Conservation (phyloP, 2,113 vertebrate species). For the Dolichallabes microphthalmus region DNA sequence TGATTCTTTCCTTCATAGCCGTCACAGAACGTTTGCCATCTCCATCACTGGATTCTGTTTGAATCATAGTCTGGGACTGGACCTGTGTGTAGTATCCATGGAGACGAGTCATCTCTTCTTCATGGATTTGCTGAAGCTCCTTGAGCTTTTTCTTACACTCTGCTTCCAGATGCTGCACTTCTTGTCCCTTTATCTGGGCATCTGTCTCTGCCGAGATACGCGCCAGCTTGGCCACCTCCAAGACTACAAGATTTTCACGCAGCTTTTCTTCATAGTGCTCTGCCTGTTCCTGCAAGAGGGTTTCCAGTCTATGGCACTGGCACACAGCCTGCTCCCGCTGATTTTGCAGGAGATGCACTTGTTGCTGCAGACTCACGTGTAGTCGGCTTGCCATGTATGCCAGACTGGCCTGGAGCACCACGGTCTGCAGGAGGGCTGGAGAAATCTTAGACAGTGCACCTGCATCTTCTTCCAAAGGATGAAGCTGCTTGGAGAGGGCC, state of each 20-base stretch:
- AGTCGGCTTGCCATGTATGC: constrained; percentile 80
- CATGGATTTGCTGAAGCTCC: constrained; percentile 81
- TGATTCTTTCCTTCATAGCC: constrained; percentile 70
- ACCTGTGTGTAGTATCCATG: constrained; percentile 71
- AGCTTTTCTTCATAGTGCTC: constrained; percentile 71
- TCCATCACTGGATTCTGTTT: not conserved
- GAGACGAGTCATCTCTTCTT: constrained; percentile 81
- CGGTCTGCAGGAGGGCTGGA: constrained; percentile 72
- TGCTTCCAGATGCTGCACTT: constrained; percentile 77
- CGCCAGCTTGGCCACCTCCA: constrained; percentile 72
- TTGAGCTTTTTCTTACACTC: constrained; percentile 82
- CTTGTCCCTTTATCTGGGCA: constrained; percentile 71
- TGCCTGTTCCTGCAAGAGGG: constrained; percentile 66
- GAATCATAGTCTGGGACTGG: not conserved
- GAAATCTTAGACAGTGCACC: constrained; percentile 57
- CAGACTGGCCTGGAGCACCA: constrained; percentile 81
- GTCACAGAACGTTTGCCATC: constrained; percentile 63
- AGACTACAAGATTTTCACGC: constrained; percentile 74
- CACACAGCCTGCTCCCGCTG: constrained; percentile 70
- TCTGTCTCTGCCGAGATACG: constrained; percentile 66
- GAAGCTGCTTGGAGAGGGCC: constrained; percentile 67
- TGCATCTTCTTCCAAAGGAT: constrained; percentile 49
- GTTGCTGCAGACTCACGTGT: constrained; percentile 72
- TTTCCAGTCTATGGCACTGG: constrained; percentile 64
- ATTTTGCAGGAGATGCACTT: constrained; percentile 58